A percentile compares a stretch with the other conserved stretches of the same genome.
Evolutionary conservation across 2,113 vertebrate genomes (phyloP).

Genomic region (Zingel zingel): DNA sequence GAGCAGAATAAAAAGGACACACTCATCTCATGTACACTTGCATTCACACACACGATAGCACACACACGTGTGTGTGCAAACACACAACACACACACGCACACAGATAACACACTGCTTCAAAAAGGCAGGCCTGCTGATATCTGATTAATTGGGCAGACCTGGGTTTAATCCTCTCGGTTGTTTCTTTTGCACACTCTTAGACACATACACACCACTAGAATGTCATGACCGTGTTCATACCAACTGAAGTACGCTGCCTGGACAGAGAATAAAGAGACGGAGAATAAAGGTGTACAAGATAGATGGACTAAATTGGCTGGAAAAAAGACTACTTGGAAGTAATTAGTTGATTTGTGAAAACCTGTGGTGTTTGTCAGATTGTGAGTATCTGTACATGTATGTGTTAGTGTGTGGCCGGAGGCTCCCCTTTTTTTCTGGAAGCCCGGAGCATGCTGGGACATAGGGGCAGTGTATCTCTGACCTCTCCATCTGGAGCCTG

Average conservation of each 20-base stretch:
- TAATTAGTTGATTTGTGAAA: conserved; percentile 71
- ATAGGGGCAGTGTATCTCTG: conserved; percentile 80
- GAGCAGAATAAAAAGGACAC: conserved; percentile 70
- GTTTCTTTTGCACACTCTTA: conserved; percentile 52
- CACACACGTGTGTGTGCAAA: conserved; percentile 40
- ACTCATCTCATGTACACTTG: conserved; percentile 46
- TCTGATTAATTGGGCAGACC: conserved; percentile 79
- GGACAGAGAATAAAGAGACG: conserved; percentile 46
- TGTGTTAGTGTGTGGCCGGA: conserved; percentile 63
- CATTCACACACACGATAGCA: conserved; percentile 26
- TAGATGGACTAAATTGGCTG: conserved; percentile 49
- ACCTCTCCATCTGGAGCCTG: conserved; percentile 86
- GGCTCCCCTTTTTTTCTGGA: conserved; percentile 82
- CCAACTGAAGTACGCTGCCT: conserved; percentile 34
- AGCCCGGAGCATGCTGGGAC: conserved; percentile 81
- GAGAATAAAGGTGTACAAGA: conserved; percentile 58
- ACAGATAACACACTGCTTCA: conserved; percentile 45
- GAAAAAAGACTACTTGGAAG: conserved; percentile 59
- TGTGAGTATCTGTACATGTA: conserved; percentile 23
- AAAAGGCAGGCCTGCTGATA: conserved; percentile 70
- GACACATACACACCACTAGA: conserved; percentile 52
- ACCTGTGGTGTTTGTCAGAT: conserved; percentile 51
- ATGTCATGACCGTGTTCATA: conserved; percentile 49
- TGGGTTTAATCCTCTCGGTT: conserved; percentile 69
- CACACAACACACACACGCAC: conserved; percentile 14